A percentile compares a stretch with the other conserved stretches of the same genome.
Evolutionary conservation across 2,888 invertebrate genomes (phyloP).

Genomic region (Clanis bilineata): DNA sequence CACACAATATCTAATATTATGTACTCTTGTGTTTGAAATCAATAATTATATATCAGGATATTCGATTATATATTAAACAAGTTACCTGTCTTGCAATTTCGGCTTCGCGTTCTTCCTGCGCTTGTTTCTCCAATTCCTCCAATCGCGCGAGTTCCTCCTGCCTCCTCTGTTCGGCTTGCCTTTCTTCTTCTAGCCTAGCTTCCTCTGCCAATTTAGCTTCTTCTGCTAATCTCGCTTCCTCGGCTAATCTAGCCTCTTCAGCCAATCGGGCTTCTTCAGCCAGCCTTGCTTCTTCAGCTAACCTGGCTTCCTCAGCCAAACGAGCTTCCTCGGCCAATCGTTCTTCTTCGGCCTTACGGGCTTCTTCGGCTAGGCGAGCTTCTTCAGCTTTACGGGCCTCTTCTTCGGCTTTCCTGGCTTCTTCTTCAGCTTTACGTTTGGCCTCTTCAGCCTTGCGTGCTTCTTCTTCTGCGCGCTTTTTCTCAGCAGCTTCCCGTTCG

Average conservation of each 20-base stretch:
- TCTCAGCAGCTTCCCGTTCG: slow-evolving; percentile 70
- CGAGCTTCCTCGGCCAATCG: slow-evolving; percentile 67
- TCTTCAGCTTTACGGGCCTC: slow-evolving; percentile 69
- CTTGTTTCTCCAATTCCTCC: slow-evolving; percentile 83
- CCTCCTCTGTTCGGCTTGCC: slow-evolving; percentile 76
- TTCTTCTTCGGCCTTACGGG: slow-evolving; percentile 64
- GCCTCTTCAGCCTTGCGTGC: slow-evolving; percentile 77
- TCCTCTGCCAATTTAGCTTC: slow-evolving; percentile 62
- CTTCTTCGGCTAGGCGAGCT: slow-evolving; percentile 61
- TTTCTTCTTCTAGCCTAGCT: slow-evolving; percentile 64
- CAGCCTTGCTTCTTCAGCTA: slow-evolving; percentile 61
- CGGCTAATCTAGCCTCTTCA: slow-evolving; percentile 71
- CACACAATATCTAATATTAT: no score
- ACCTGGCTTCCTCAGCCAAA: slow-evolving; percentile 60
- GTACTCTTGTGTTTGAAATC: no score
- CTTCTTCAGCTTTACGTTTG: slow-evolving; percentile 76
- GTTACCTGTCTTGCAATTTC: slow-evolving; percentile 85
- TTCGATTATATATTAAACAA: neutral
- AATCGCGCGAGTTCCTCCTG: slow-evolving; percentile 80
- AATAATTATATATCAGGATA: neutral
- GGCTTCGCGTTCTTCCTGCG: slow-evolving; percentile 84
- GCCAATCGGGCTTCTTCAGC: slow-evolving; percentile 75
- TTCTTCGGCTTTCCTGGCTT: slow-evolving; percentile 73
- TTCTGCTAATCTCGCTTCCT: slow-evolving; percentile 72
- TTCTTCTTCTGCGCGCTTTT: slow-evolving; percentile 81